Base-by-base conservation (phyloP, 2,797 vertebrate genomes). In the Odontamblyopus rebecca region DNA sequence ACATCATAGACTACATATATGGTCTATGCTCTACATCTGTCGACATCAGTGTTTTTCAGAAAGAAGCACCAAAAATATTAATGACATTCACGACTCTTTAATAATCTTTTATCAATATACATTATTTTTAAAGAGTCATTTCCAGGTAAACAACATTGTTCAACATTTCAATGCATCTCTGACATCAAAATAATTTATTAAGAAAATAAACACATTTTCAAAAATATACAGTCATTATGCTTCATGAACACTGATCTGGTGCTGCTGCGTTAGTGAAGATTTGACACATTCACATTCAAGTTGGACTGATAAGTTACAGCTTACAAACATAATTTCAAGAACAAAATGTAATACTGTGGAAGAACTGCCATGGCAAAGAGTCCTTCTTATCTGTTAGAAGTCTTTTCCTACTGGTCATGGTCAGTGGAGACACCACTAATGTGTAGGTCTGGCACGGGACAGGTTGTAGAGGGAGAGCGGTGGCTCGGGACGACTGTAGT, bases 401-500 rank as follows among this genome's bases (percentile, higher is more conserved):
- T 30, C 44, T 29, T 16, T 53, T 30, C 23, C 44, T 65, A 26
- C 26, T 5, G 15, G 44, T 12, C 12, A 44, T 44, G 12, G 3
- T 48, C 44, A 48, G 44, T 48, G 13, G 44, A 48, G 44, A 48
- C 44, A 16, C 2, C 12, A 15, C 15, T 44, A 15, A 6, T 38
- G 62, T 19, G 59, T 35, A 1, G 19, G 50, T 63, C 94, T 92
- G 80, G 95, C 94, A 80, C 93, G 90, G 76, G 94, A 94, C 0
- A 92, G 93, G 90, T 95, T 97, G 88, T 93, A 93, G 1, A 65
- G 70, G 78, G 95, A 61, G 0, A 89, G 88, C 2, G 94, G 85
- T 4, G 93, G 90, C 77, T 95, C 94, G 0, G 93, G 84, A 66
- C 89, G 93, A n/a, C 92, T 93, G 1, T 99, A 99, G 91, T 96